These are phyloP conservation scores for Cyprinodon brontotheroides DNA, from an alignment of 2,113 vertebrate genomes.

Conservation along the genomic window DNA sequence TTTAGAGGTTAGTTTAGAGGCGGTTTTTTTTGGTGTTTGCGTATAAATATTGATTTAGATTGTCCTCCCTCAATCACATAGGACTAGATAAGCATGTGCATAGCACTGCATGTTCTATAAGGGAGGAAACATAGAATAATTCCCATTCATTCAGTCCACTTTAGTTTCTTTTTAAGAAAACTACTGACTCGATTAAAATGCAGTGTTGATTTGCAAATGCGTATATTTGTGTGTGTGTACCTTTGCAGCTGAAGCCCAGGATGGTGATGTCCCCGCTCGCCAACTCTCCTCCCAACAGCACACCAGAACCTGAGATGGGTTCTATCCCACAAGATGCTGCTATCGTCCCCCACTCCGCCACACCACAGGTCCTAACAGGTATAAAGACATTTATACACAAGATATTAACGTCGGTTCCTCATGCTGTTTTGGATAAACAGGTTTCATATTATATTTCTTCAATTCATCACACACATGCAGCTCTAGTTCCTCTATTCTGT, in stretches of 20 bases:
- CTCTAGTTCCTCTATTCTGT: neutral
- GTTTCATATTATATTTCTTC: too few relatives aligned
- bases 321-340: slow-evolving; percentile 94
- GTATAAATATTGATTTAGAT: neutral
- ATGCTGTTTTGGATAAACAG: neutral
- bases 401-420: neutral
- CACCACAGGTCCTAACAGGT: slow-evolving; percentile 92
- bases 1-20: neutral
- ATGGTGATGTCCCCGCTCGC: slow-evolving; percentile 89
- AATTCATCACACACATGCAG: neutral
- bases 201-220: neutral
- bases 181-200: neutral
- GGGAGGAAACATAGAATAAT: neutral
- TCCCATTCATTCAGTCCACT: neutral
- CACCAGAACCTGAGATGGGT: slow-evolving; percentile 91
- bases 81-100: too few relatives aligned
- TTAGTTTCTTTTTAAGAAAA: neutral
- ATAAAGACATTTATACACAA: slow-evolving; percentile 22
- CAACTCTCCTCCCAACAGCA: slow-evolving; percentile 89
- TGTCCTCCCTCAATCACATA: too few relatives aligned
- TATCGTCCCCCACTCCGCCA: slow-evolving; percentile 85
- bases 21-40: neutral
- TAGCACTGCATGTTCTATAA: neutral
- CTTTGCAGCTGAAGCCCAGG: slow-evolving; percentile 89
- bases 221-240: slow-evolving; percentile 27